These are phyloP conservation scores for Polydrusus cervinus DNA, from an alignment of 2,888 invertebrate genomes.

Conservation along the genomic window DNA sequence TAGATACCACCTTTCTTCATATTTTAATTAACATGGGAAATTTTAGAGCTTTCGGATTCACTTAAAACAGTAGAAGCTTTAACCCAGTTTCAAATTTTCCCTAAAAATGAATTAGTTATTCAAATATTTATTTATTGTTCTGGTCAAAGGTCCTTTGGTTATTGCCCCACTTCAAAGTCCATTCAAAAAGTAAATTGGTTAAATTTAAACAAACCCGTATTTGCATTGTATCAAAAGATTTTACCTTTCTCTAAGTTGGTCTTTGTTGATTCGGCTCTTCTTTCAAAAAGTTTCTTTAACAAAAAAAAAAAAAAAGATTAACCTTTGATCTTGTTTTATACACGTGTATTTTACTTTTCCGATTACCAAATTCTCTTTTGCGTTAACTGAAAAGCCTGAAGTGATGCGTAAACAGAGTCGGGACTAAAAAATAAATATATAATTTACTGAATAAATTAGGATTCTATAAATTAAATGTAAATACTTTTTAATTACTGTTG, in stretches of 20 bases:
- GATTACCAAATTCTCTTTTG: background rate
- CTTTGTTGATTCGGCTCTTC: conserved; percentile 13
- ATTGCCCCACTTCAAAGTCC: conserved; percentile 3
- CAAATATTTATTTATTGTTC: conserved; percentile 17
- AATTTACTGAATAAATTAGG: background rate
- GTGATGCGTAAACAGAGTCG: background rate
- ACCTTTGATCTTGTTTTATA: conserved; percentile 6
- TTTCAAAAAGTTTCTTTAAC: background rate
- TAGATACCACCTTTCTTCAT: no score
- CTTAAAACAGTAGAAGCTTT: background rate
- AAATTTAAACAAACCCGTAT: conserved; percentile 20
- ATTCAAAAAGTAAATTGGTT: conserved; percentile 17
- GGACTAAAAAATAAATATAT: background rate
- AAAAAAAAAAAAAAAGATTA: background rate
- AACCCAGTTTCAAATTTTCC: background rate
- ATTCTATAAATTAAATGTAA: no score
- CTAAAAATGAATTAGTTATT: conserved; percentile 12
- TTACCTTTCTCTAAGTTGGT: conserved; percentile 9
- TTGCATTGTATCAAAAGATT: conserved; percentile 16
- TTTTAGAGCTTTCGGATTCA: no score
- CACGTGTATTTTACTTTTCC: background rate
- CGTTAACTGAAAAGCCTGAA: background rate
- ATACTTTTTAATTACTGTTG: no score
- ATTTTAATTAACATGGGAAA: no score
- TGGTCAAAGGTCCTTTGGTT: conserved; percentile 8